Base-by-base conservation (phyloP, 2,113 vertebrate genomes). In the Pampusana beccarii region DNA sequence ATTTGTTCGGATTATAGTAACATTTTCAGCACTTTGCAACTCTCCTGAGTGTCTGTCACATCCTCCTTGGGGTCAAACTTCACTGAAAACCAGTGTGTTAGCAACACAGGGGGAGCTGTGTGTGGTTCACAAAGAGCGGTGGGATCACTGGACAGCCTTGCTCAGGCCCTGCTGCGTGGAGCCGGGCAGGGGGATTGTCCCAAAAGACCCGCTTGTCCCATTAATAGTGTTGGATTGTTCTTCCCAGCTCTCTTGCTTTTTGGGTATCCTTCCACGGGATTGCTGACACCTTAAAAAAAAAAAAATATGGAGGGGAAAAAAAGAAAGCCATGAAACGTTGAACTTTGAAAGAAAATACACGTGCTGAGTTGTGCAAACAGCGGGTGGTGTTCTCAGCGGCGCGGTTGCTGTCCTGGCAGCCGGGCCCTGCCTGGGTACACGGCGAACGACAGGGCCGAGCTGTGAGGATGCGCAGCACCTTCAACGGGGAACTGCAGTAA, bases 121-220 rank as follows among this genome's bases (percentile, higher is more conserved):
- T 72, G 61, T 84, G 93, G 26, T 23, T 56, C 66, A 85, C 84
- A 75, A 92, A 66, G 28, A 81, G 73, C 23, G 25, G 58, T 73
- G 94, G 90, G 81, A 33, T 89, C 84, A 80, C 23, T 64, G 8
- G 0, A 72, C 50, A 95, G 79, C 87, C 54, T 36, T 85, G 44
- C 79, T 65, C 0, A 11, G 84, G 46, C 66, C 62, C 48, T 72
- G 81, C 66, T 86, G 46, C 20, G 16, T 62, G 80, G 21, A 88
- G 80, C 72, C 2, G 9, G 71, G 67, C 54, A 56, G 69, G 73
- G 21, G 33, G 40, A 58, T 60, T 51, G 64, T 80, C 83, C 75
- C 82, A 50, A 38, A 69, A 13, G 72, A n/a, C 14, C 56, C 0
- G 0, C 61, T 53, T 33, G 33, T 73, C 60, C 28, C 6, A 1